These are phyloP conservation scores for Calephelis nemesis DNA, from an alignment of 1,140 invertebrate species.

Conservation along the genomic window DNA sequence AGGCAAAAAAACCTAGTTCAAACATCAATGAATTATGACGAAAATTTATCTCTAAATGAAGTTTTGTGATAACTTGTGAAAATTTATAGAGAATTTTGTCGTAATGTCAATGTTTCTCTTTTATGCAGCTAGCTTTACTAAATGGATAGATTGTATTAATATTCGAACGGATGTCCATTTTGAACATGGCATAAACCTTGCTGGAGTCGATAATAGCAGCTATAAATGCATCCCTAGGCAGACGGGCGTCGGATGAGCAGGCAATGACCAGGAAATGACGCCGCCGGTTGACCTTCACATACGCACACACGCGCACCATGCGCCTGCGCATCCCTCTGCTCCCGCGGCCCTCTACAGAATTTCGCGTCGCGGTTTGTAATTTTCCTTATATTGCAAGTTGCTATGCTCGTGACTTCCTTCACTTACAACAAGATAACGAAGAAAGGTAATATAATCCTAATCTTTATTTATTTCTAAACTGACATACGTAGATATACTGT, in stretches of 20 bases:
- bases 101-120: neutral
- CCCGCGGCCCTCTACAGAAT: slow-evolving; percentile 32
- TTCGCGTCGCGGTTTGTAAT: slow-evolving; percentile 31
- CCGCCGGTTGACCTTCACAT: slow-evolving; percentile 71
- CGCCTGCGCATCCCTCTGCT: slow-evolving; percentile 44
- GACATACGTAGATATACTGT: neutral
- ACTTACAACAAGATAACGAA: no score
- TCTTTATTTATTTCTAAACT: no score
- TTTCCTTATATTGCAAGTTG: slow-evolving; percentile 28
- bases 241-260: slow-evolving; percentile 58
- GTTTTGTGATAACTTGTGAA: no score
- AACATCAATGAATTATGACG: no score
- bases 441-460: no score
- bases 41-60: no score
- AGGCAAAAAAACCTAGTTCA: no score
- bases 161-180: neutral
- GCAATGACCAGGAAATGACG: slow-evolving; percentile 81
- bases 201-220: slow-evolving; percentile 13
- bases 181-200: slow-evolving; percentile 1
- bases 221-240: slow-evolving; percentile 24
- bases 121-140: no score
- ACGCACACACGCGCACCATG: slow-evolving; percentile 44
- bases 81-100: no score
- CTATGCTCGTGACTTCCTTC: slow-evolving; percentile 16
- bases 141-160: neutral